These are phyloP conservation scores for Cheirogaleus major DNA, from an alignment of 2,797 vertebrate species.

Conservation along the genomic window DNA sequence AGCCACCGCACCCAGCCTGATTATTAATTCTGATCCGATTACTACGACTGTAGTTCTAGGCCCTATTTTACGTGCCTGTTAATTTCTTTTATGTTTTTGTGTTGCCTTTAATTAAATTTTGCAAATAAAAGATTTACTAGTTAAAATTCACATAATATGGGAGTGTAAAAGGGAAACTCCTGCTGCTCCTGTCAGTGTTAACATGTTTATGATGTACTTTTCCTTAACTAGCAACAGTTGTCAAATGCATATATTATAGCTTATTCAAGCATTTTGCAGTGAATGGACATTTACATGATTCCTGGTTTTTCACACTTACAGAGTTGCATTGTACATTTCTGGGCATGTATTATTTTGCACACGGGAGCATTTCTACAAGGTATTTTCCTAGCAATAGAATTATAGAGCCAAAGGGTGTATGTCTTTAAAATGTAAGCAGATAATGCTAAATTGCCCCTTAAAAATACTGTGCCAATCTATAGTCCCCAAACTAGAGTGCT, in stretches of 20 bases:
- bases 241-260: neutral
- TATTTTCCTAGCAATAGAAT: neutral
- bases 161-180: neutral
- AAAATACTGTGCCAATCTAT: neutral
- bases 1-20: too few species aligned
- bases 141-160: neutral
- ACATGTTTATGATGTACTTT: neutral
- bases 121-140: neutral
- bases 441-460: neutral
- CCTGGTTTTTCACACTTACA: neutral
- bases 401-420: neutral
- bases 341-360: too few species aligned
- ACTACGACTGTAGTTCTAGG: neutral
- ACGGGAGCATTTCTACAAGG: neutral
- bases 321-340: neutral
- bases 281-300: neutral
- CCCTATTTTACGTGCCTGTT: neutral
- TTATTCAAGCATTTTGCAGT: too few species aligned
- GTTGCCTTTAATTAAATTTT: neutral
- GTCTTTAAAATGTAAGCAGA: neutral
- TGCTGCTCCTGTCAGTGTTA: neutral
- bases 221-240: fast-evolving
- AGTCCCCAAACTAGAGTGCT: neutral
- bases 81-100: neutral
- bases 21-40: neutral